These are phyloP conservation scores for Ascidia mentula DNA, from an alignment of 23 tunicate genomes.

Conservation along the genomic window DNA sequence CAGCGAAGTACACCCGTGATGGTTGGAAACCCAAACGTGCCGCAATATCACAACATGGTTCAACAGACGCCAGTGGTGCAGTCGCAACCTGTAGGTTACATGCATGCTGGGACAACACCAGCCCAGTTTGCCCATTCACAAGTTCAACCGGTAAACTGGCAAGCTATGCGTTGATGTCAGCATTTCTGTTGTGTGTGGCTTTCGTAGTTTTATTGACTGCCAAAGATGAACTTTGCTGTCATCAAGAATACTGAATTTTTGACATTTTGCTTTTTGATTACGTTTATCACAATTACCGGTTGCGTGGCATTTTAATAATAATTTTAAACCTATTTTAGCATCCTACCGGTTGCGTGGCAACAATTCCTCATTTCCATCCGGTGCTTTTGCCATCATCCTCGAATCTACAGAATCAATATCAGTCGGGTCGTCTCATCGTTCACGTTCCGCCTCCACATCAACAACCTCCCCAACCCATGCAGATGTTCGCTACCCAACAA, in stretches of 20 bases:
- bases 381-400: background rate
- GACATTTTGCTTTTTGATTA: too few species aligned
- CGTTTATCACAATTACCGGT: too few species aligned
- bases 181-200: too few species aligned
- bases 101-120: background rate
- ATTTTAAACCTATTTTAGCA: background rate
- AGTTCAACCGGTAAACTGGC: background rate
- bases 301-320: too few species aligned
- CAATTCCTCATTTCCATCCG: constrained; percentile 2
- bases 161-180: too few species aligned
- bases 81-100: background rate
- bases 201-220: too few species aligned
- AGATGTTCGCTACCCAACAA: background rate
- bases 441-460: background rate
- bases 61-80: background rate
- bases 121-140: background rate
- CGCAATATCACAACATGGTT: background rate
- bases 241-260: too few species aligned
- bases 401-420: background rate
- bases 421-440: background rate
- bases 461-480: background rate
- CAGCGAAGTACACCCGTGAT: constrained; percentile 2
- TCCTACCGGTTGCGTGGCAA: constrained; percentile 7
- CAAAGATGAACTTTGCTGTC: too few species aligned
- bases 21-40: background rate